A percentile compares a stretch with the other conserved stretches of the same genome.
These are phyloP conservation scores for Hassar affinis DNA, from an alignment of 2,113 vertebrate species.

Conservation along the genomic window DNA sequence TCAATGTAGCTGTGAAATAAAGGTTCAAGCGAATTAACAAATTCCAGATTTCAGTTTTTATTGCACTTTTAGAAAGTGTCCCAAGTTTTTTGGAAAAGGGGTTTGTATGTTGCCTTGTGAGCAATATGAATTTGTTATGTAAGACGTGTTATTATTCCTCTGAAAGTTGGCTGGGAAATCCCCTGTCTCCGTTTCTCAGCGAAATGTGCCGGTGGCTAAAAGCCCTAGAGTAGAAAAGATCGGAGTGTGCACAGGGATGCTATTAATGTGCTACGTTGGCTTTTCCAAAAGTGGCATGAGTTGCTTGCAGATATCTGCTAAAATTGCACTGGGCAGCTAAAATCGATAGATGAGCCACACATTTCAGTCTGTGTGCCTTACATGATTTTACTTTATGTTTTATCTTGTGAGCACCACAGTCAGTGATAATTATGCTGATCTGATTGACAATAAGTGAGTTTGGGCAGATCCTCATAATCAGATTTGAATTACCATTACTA, in stretches of 20 bases:
- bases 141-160: not conserved
- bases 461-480: not conserved
- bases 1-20: no score
- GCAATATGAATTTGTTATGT: not conserved
- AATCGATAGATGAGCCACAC: not conserved
- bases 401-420: not conserved
- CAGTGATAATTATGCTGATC: not conserved
- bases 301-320: not conserved
- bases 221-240: conserved; percentile 2
- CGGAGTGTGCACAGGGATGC: not conserved
- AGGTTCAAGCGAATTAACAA: no score
- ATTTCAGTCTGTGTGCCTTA: not conserved
- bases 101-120: not conserved
- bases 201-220: conserved; percentile 17
- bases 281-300: not conserved
- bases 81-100: no score
- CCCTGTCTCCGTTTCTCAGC: not conserved
- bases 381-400: not conserved
- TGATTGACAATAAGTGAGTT: not conserved
- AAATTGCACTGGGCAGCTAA: not conserved
- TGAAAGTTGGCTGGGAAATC: conserved; percentile 4
- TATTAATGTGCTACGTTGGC: not conserved
- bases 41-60: no score
- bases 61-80: no score
- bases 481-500: not conserved